Conservation (phyloP, 1,140 invertebrate genomes). For the Atta texana region DNA sequence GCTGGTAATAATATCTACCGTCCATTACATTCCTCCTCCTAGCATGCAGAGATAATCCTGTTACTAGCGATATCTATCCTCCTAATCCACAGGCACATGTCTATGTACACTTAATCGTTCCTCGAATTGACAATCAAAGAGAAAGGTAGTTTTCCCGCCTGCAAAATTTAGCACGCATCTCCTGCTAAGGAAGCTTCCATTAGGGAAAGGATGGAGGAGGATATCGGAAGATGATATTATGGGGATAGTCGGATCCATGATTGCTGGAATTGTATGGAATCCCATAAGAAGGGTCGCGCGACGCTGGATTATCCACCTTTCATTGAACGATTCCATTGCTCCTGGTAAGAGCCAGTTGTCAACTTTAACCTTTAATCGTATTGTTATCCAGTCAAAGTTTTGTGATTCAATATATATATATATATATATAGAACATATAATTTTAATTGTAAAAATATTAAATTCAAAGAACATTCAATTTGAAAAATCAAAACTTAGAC, state of each 20-base stretch:
- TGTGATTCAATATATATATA: not conserved
- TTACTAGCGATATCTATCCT: constrained; percentile 81
- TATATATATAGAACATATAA: not conserved
- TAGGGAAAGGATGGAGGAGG: constrained; percentile 17
- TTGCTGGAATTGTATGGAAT: constrained; percentile 43
- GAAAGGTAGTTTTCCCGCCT: constrained; percentile 1
- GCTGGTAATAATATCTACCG: constrained; percentile 52
- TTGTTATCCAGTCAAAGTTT: not conserved
- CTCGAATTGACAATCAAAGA: constrained; percentile 67
- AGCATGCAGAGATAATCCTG: constrained; percentile 79
- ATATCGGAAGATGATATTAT: constrained; percentile 55
- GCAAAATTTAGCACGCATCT: constrained; percentile 5
- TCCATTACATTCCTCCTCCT: constrained; percentile 22
- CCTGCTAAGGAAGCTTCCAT: constrained; percentile 14
- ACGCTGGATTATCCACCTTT: constrained; percentile 36
- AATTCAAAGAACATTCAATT: not conserved
- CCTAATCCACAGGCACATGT: constrained; percentile 80
- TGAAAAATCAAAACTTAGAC: not conserved
- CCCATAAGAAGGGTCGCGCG: constrained; percentile 30
- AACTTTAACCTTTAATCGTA: constrained; percentile 20
- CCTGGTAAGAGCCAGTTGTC: constrained; percentile 29
- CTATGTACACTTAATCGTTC: constrained; percentile 80
- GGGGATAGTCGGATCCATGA: constrained; percentile 37
- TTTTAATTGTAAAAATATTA: not conserved
- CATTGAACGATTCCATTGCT: constrained; percentile 10